Evolutionary conservation across 1,140 invertebrate species (phyloP).

Genomic region (Ptiloglossa arizonensis): DNA sequence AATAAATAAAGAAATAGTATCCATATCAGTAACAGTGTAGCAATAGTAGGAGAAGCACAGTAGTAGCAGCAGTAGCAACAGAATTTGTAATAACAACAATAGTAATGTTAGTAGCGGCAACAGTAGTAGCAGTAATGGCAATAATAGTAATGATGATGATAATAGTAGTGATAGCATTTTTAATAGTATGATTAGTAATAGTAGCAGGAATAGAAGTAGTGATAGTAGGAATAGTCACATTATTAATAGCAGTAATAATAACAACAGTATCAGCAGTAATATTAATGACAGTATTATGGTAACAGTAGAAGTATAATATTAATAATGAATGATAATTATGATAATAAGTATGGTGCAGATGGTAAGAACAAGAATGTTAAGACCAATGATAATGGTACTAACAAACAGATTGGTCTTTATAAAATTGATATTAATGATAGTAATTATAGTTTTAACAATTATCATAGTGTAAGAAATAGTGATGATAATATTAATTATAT

Average conservation of each 20-base stretch:
- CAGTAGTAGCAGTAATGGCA: constrained; percentile 26
- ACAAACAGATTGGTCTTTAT: constrained; percentile 19
- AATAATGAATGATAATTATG: not conserved
- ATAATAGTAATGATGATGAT: not conserved
- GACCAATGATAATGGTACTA: constrained; percentile 41
- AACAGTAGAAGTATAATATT: constrained; percentile 3
- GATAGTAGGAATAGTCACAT: constrained; percentile 1
- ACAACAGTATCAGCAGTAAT: constrained; percentile 14
- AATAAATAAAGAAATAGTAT: constrained; percentile 30
- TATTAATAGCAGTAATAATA: not conserved
- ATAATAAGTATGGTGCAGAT: constrained; percentile 21
- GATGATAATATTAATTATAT: constrained; percentile 10
- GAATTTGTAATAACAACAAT: constrained; percentile 18
- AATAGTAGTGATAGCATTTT: not conserved
- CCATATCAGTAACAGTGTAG: constrained; percentile 4
- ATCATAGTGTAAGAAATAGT: not conserved
- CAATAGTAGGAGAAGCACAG: not conserved
- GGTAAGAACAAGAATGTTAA: constrained; percentile 12
- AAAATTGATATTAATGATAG: constrained; percentile 40
- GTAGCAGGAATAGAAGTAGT: not conserved
- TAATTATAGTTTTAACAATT: constrained; percentile 24
- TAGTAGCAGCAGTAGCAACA: not conserved
- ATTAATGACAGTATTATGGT: constrained; percentile 38
- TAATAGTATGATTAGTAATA: not conserved
- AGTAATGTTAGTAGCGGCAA: constrained; percentile 31